These are phyloP conservation scores for Schizaphis graminum DNA, from an alignment of 2,888 invertebrate species.

Conservation along the genomic window DNA sequence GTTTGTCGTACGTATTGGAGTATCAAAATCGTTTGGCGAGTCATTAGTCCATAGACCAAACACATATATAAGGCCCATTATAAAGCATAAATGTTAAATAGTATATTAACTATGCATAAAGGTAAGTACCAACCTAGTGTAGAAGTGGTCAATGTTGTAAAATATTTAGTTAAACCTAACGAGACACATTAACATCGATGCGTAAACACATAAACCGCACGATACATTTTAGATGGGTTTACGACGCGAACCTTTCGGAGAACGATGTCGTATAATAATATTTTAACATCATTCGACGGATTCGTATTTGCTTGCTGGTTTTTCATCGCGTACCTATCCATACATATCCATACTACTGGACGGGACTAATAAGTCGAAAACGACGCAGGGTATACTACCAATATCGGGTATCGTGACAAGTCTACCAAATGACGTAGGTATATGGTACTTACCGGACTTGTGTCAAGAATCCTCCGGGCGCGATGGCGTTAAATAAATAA, in stretches of 20 bases:
- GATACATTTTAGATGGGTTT: not conserved
- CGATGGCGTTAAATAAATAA: not conserved
- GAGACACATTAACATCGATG: not conserved
- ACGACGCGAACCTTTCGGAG: not conserved
- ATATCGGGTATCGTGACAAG: not conserved
- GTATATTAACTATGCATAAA: not conserved
- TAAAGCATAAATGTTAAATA: not conserved
- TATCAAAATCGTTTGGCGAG: not conserved
- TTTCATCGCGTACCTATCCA: not conserved
- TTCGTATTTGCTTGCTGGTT: not conserved
- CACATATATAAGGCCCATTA: not conserved
- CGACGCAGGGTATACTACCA: not conserved
- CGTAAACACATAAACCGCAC: not conserved
- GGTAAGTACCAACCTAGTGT: not conserved
- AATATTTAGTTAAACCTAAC: not conserved
- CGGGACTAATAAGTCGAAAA: not conserved
- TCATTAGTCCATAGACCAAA: slow-evolving; percentile 1
- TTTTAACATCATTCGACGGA: not conserved
- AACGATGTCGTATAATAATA: not conserved
- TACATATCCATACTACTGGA: not conserved
- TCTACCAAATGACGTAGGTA: not conserved
- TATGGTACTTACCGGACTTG: slow-evolving; percentile 5
- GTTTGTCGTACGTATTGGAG: not conserved
- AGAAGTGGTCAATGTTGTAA: not conserved
- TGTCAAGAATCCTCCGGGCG: not conserved